Evolutionary conservation across 2,888 invertebrate species (phyloP).

Genomic region (Noctua comes): DNA sequence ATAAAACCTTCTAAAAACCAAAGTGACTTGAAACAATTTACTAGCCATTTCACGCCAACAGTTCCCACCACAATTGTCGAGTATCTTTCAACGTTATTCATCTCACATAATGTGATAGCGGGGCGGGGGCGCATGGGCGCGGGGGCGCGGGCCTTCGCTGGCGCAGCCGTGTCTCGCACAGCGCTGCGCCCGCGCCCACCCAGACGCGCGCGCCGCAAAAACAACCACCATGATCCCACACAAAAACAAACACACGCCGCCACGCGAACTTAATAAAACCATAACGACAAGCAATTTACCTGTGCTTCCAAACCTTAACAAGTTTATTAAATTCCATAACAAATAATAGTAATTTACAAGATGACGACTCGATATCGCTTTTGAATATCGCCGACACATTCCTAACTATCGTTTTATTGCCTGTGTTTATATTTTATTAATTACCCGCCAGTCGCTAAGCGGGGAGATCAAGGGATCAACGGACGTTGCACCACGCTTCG

Average conservation of each 20-base stretch:
- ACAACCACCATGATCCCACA: constrained; percentile 83
- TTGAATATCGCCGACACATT: constrained; percentile 87
- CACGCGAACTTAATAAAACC: constrained; percentile 89
- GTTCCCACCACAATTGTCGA: constrained; percentile 79
- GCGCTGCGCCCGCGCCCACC: constrained; percentile 84
- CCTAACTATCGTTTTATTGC: constrained; percentile 85
- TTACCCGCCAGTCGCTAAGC: constrained; percentile 75
- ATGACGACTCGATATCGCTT: constrained; percentile 86
- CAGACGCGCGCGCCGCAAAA: constrained; percentile 84
- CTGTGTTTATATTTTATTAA: constrained; percentile 85
- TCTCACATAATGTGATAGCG: constrained; percentile 81
- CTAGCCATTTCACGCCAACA: constrained; percentile 82
- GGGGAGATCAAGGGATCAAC: constrained; percentile 68
- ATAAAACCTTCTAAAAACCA: constrained; percentile 57
- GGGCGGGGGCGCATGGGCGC: constrained; percentile 45
- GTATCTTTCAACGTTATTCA: constrained; percentile 74
- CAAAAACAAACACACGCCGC: constrained; percentile 88
- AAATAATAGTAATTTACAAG: constrained; percentile 89
- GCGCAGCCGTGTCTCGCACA: constrained; percentile 86
- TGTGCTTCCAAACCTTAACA: constrained; percentile 88
- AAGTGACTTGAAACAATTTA: constrained; percentile 79
- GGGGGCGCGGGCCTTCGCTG: constrained; percentile 69
- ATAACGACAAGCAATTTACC: constrained; percentile 87
- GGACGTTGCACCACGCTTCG: constrained; percentile 60
- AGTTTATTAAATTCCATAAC: constrained; percentile 90